Base-by-base conservation (phyloP, 53 echinoderm and acorn worm genomes). In the Stichopus horrens region DNA sequence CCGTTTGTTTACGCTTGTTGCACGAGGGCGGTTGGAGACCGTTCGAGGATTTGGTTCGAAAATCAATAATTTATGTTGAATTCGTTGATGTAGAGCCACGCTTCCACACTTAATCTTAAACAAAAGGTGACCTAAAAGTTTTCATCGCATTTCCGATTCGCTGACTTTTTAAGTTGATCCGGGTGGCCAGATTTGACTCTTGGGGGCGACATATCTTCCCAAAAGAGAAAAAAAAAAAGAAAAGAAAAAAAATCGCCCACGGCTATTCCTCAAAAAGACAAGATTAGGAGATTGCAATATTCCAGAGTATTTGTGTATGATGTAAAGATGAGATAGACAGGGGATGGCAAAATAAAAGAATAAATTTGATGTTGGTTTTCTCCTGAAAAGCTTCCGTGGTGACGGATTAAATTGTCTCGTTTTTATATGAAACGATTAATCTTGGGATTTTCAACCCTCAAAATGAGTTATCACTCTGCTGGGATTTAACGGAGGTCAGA, bases 111-210 rank as follows among this genome's bases (percentile, higher is more conserved):
- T 58, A 81, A 10, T n/a, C 56, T 56, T 21, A 81, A 21, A 81
- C 21, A 57, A 57, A 9, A 57, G 81, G 19, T 56, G 81, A 56
- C 81, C 81, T 58, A 81, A 58, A 21, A 81, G 56, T 56, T 57
- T 81, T 56, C 56, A 81, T 10, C 58, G 81, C 58, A 81, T 58
- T 81, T 81, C 81, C 81, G 81, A 57, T 81, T 81, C 58, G 5
- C 58, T 81, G 81, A 56, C 81, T 56, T 18, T 79, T 81, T 56
- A 81, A 81, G 81, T 58, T 58, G 57, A 81, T 22, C 57, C 19
- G 53, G 21, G 58, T 81, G 81, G 19, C 58, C 21, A 81, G 71
- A 81, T 18, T 56, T 81, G 81, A 53, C 55, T 56, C 81, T 56
- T 53, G 19, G 81, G 57, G 81, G 63, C 11, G 8, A 18, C 14